These are phyloP conservation scores for Lepidochrysops patricia DNA, from an alignment of 2,888 invertebrate genomes.

Conservation along the genomic window DNA sequence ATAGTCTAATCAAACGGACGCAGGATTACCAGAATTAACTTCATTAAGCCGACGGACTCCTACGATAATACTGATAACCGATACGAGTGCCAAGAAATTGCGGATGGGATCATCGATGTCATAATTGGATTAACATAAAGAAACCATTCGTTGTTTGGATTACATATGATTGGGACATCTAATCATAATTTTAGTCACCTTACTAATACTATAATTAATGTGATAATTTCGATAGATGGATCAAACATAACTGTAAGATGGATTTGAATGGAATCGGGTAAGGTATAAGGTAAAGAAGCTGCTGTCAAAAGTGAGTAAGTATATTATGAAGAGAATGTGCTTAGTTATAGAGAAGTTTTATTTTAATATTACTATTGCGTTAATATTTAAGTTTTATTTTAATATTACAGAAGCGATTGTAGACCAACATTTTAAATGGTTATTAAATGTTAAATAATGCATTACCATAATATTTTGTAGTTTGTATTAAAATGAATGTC, in stretches of 20 bases:
- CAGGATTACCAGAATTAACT: slow-evolving; percentile 2
- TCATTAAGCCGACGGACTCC: neutral
- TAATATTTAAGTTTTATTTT: neutral
- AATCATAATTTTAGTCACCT: too few relatives aligned
- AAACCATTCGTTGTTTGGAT: neutral
- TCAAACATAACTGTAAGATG: too few relatives aligned
- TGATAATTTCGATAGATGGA: too few relatives aligned
- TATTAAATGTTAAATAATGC: neutral
- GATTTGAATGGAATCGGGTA: too few relatives aligned
- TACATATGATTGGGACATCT: neutral
- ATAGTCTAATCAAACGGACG: slow-evolving; percentile 1
- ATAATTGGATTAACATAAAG: neutral
- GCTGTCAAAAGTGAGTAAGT: too few relatives aligned
- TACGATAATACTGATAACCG: neutral
- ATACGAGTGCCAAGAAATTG: neutral
- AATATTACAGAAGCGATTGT: too few relatives aligned
- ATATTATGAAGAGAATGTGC: neutral
- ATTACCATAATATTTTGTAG: neutral
- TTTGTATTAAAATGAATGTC: neutral
- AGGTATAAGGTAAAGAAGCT: too few relatives aligned
- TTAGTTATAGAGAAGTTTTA: too few relatives aligned
- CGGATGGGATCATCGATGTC: neutral
- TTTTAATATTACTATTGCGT: neutral
- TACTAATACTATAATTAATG: too few relatives aligned
- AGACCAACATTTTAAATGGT: neutral